A percentile compares a stretch with the other conserved stretches of the same genome.
These are phyloP conservation scores for Basileuterus tristriatus DNA, from an alignment of 2,797 vertebrate species.

Conservation along the genomic window DNA sequence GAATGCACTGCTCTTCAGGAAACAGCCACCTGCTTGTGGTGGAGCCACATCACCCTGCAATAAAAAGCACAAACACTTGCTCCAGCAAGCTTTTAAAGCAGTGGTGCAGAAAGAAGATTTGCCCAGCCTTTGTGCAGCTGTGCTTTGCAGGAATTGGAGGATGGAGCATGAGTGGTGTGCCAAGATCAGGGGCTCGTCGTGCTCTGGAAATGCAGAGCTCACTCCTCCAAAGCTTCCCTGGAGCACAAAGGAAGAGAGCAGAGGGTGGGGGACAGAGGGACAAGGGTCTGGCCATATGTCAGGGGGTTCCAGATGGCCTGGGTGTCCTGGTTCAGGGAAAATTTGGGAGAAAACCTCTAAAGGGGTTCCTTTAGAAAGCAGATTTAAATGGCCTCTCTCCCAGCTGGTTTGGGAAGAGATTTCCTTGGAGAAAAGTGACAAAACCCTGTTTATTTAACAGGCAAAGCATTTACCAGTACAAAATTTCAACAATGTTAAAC, in stretches of 20 bases:
- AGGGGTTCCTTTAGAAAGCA: not conserved
- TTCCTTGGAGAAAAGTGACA: not conserved
- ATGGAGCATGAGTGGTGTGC: not conserved
- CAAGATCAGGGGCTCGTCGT: accelerated
- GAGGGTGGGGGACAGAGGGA: not conserved
- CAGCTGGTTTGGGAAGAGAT: accelerated
- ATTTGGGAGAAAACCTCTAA: not conserved
- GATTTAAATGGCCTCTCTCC: not conserved
- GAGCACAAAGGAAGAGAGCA: accelerated
- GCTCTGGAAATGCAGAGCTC: not conserved
- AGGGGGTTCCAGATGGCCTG: conserved; percentile 10
- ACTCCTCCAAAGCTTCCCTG: not conserved
- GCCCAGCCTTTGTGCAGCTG: not conserved
- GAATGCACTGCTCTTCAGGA: not conserved
- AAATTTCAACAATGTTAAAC: not conserved
- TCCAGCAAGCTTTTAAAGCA: not conserved
- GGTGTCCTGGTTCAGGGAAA: not conserved
- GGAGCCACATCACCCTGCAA: not conserved
- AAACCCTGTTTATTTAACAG: not conserved
- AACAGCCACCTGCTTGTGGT: not conserved
- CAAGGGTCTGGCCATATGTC: not conserved
- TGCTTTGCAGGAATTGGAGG: not conserved
- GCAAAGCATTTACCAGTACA: not conserved
- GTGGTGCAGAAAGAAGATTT: not conserved
- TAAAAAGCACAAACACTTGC: not conserved